phyloP scores from a whole-genome alignment of 1,140 invertebrate species.

The Calliopsis andreniformis region DNA sequence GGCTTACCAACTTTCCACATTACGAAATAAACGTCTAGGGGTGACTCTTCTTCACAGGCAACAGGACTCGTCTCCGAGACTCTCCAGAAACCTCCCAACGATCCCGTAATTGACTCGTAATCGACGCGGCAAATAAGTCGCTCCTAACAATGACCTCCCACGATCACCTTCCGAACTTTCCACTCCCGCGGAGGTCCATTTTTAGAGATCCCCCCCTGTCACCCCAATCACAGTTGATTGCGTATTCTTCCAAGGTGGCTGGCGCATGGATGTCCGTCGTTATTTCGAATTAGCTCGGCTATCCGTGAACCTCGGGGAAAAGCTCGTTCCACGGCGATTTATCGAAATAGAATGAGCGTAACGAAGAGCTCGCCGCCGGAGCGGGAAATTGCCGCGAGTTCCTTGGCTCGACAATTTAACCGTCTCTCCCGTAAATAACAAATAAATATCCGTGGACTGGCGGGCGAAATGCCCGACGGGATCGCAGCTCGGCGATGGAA shows the following conservation, averaged over 20 bases:
- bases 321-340: conserved; percentile 28
- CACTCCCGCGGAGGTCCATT: not conserved
- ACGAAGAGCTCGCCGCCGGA: conserved; percentile 14
- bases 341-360: conserved; percentile 34
- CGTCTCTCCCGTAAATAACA: conserved; percentile 29
- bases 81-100: no score
- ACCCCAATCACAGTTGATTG: conserved; percentile 16
- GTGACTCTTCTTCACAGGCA: not conserved
- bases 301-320: conserved; percentile 1
- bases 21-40: not conserved
- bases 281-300: conserved; percentile 27
- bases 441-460: conserved; percentile 22
- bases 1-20: not conserved
- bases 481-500: not conserved
- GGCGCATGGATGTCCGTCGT: conserved; percentile 6
- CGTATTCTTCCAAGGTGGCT: conserved; percentile 16
- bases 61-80: no score
- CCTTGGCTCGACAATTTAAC: conserved; percentile 31
- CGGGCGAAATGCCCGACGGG: conserved; percentile 1
- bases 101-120: not conserved
- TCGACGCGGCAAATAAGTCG: not conserved
- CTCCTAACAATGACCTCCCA: not conserved
- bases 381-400: conserved; percentile 29
- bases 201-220: not conserved
- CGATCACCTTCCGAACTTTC: not conserved